phyloP scores from a whole-genome alignment of 92 coral and sea anemone genomes.

The Pocillopora meandrina region DNA sequence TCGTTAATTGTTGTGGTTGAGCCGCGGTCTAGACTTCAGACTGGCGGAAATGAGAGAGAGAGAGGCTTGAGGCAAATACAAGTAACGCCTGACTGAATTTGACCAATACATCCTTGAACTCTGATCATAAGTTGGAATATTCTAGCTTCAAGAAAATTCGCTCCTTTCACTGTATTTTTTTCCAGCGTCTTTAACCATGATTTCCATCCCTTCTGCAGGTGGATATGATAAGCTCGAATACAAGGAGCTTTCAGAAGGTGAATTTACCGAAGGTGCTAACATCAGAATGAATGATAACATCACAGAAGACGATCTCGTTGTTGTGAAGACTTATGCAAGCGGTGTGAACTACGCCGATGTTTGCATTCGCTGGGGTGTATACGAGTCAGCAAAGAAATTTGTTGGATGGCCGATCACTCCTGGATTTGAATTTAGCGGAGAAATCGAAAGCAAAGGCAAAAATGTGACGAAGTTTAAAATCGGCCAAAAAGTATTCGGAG shows the following conservation, averaged over 20 bases:
- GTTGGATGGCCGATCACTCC: constrained; percentile 99
- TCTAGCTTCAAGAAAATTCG: neutral
- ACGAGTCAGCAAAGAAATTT: constrained; percentile 85
- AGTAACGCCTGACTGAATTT: neutral
- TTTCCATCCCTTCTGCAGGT: constrained; percentile 80
- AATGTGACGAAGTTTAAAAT: constrained; percentile 83
- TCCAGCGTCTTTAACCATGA: constrained; percentile 53
- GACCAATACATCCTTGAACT: too few species aligned
- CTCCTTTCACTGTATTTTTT: neutral
- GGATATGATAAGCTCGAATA: constrained; percentile 89
- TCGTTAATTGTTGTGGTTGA: too few species aligned
- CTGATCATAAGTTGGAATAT: too few species aligned
- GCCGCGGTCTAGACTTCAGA: too few species aligned
- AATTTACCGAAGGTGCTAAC: constrained; percentile 87
- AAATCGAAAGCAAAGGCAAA: constrained; percentile 73
- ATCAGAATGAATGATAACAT: constrained; percentile 48
- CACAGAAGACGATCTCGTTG: constrained; percentile 80
- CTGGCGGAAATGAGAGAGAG: too few species aligned
- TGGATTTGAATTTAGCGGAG: constrained; percentile 98
- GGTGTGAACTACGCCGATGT: constrained; percentile 98
- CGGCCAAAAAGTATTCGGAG: constrained; percentile 86
- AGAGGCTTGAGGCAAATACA: too few species aligned
- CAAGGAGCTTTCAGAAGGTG: constrained; percentile 56
- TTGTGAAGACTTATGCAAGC: constrained; percentile 76
- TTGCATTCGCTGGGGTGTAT: constrained; percentile 94